Conservation (phyloP, 2,113 vertebrate species). For the Martes martes region DNA sequence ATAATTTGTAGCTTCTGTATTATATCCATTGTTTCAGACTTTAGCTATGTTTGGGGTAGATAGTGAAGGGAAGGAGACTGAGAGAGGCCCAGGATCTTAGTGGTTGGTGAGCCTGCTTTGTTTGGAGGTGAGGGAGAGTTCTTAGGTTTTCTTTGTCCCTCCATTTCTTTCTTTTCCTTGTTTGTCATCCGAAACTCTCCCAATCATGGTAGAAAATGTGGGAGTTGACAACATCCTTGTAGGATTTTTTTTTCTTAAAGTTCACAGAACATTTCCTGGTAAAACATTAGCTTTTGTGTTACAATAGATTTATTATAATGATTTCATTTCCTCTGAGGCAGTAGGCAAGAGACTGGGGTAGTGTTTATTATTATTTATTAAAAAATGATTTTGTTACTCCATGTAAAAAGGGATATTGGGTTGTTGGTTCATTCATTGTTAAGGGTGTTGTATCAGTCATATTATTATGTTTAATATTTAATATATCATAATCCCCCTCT, state of each 20-base stretch:
- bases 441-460: neutral
- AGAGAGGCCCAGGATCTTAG: neutral
- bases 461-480: conserved; percentile 24
- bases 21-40: neutral
- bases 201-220: neutral
- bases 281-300: conserved; percentile 38
- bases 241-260: neutral
- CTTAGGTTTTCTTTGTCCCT: neutral
- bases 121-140: neutral
- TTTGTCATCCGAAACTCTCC: neutral
- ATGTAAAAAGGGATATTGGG: conserved; percentile 25
- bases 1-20: neutral
- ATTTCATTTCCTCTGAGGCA: conserved; percentile 27
- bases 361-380: conserved; percentile 26
- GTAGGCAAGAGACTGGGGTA: neutral
- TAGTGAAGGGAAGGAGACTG: neutral
- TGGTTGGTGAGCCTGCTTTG: neutral
- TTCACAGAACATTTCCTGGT: conserved; percentile 34
- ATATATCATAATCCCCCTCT: neutral
- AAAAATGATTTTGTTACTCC: neutral
- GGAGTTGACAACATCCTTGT: neutral
- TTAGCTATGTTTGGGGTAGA: neutral
- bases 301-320: neutral
- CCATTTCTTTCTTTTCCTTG: neutral
- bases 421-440: conserved; percentile 15